Base-by-base conservation (phyloP, 2,888 invertebrate species). In the Dusona sp. region DNA sequence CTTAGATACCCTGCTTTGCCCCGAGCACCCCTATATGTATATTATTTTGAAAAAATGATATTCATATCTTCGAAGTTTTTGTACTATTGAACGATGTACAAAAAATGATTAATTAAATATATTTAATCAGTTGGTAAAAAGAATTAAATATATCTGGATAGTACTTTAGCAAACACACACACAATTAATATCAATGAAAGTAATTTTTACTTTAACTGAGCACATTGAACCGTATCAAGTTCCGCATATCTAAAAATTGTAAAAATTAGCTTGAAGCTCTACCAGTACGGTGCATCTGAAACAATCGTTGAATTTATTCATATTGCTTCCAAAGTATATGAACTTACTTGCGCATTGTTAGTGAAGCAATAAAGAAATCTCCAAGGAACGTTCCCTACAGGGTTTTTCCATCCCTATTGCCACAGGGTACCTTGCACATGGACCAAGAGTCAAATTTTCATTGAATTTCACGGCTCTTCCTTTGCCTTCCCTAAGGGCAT, bases 381-480 rank as follows among this genome's bases (percentile, higher is more conserved):
- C 45, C 11, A 33, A 51, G 72, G 64, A 36, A 22, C 16, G 64
- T 48, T 48, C 64, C 64, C 33, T 36, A n/a, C n/a, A n/a, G 25
- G 16, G 25, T 51, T 22, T 70, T 22, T 19, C 45, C 45, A 45
- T n/a, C 22, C 33, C 9, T 22, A 57, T 67, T 67, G 54, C 54
- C 25, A 29, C 67, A 48, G 42, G 33, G 29, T 33, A 29, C 61
- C 36, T 48, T 42, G 48, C 65, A 67, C 42, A 70, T 29, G 68
- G 79, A 61, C 81, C 61, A 79, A 64, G 57, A 83, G 77, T 78
- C 79, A 73, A 86, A 86, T 86, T 77, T 70, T 83, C 77, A 86
- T 86, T 83, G 86, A 83, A 86, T 83, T 83, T 77, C 80, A 61
- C 67, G 65, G 54, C 75, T 77, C 74, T 64, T 73, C 57, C 68